Conservation (phyloP, 2,797 vertebrate species). For the Melopsittacus undulatus region DNA sequence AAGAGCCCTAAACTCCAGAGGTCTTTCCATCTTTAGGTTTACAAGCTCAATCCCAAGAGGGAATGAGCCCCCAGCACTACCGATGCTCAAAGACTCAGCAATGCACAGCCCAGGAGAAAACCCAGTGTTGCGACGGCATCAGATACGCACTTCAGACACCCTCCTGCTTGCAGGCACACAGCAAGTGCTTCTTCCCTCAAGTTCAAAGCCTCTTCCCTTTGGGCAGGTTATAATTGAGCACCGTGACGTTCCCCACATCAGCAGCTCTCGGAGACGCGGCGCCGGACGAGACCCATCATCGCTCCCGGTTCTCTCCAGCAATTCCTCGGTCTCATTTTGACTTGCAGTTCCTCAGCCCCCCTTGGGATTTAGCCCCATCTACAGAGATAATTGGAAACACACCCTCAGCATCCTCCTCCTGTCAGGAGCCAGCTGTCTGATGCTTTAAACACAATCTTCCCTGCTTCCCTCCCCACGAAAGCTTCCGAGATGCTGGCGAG, state of each 20-base stretch:
- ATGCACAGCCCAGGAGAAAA: not conserved
- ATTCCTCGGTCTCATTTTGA: slow-evolving; percentile 48
- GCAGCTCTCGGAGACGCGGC: fast-evolving
- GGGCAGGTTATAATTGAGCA: slow-evolving; percentile 57
- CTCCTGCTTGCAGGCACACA: not conserved
- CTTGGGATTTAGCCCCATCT: slow-evolving; percentile 59
- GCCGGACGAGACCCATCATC: not conserved
- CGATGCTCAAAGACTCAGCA: not conserved
- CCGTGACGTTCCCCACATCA: fast-evolving
- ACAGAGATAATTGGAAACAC: slow-evolving; percentile 64
- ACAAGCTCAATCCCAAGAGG: not conserved
- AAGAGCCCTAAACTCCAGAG: not conserved
- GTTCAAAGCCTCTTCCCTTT: slow-evolving; percentile 58
- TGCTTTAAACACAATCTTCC: slow-evolving; percentile 24
- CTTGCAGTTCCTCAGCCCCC: not conserved
- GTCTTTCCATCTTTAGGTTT: not conserved
- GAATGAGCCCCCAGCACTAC: not conserved
- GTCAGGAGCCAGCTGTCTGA: slow-evolving; percentile 55
- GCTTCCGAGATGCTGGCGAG: not conserved
- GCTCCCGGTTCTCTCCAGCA: not conserved
- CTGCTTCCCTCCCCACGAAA: not conserved
- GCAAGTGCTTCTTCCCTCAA: not conserved
- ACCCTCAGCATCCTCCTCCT: slow-evolving; percentile 33
- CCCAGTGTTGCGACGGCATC: fast-evolving
- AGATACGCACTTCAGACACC: not conserved